These are phyloP conservation scores for Drosophila lacicola DNA, from an alignment of 2,888 invertebrate genomes.

Conservation along the genomic window DNA sequence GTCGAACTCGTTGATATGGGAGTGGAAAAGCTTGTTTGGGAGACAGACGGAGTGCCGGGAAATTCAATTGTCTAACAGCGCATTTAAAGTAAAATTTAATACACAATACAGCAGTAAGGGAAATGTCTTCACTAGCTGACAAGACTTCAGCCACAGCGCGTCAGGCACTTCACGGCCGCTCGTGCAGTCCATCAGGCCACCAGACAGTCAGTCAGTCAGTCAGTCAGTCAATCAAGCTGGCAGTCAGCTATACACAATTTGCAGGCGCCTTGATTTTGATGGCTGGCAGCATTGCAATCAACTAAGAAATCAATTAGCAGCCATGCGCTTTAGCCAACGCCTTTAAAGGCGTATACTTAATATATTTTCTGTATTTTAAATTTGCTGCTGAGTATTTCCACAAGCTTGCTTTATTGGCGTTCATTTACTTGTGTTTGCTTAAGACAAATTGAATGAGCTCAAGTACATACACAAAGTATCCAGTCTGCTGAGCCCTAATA, in stretches of 20 bases:
- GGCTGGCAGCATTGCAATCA: slow-evolving; percentile 22
- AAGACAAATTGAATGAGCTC: slow-evolving; percentile 19
- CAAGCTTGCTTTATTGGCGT: slow-evolving; percentile 19
- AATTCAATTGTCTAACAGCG: slow-evolving; percentile 65
- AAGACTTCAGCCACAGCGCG: slow-evolving; percentile 43
- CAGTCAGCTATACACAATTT: slow-evolving; percentile 21
- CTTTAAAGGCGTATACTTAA: slow-evolving; percentile 6
- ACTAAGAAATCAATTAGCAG: slow-evolving; percentile 49
- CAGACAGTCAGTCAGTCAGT: slow-evolving; percentile 15
- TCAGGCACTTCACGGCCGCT: slow-evolving; percentile 1
- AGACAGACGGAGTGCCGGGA: slow-evolving; percentile 7
- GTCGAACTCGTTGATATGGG: background rate
- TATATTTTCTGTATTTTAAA: slow-evolving; percentile 8
- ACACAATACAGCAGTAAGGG: slow-evolving; percentile 26
- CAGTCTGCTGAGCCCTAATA: background rate
- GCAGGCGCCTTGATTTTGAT: slow-evolving; percentile 24
- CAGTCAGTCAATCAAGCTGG: slow-evolving; percentile 29
- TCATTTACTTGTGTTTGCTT: slow-evolving; percentile 35
- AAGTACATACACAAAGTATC: background rate
- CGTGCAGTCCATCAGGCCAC: slow-evolving; percentile 1
- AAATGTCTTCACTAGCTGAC: slow-evolving; percentile 28
- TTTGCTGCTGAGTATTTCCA: slow-evolving; percentile 6
- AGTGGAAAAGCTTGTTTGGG: slow-evolving; percentile 34
- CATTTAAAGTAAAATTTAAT: slow-evolving; percentile 57
- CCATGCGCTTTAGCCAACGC: slow-evolving; percentile 1